Evolutionary conservation across 53 echinoderm and acorn worm genomes (phyloP).

Genomic region (Patiria pectinifera): DNA sequence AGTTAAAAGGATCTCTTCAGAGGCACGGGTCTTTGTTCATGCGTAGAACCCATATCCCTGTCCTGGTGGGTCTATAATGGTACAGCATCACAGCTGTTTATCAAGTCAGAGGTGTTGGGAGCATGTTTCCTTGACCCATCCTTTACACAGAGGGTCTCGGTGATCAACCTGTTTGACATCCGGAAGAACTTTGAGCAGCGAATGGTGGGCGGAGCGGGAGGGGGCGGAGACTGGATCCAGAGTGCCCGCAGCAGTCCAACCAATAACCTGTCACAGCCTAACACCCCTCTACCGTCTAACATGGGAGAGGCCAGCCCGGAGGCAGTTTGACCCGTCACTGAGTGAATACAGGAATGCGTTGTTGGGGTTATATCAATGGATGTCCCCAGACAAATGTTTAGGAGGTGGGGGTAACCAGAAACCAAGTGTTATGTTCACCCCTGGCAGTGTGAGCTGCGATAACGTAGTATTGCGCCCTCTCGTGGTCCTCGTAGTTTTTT

Average conservation of each 20-base stretch:
- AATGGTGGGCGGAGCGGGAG: not conserved
- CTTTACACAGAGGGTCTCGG: constrained; percentile 75
- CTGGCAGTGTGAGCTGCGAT: too few relatives aligned
- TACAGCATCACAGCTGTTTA: not conserved
- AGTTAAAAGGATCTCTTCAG: too few relatives aligned
- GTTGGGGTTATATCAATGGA: too few relatives aligned
- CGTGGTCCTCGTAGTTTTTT: too few relatives aligned
- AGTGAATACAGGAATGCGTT: not conserved
- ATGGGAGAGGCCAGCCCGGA: constrained; percentile 18
- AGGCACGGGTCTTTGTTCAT: too few relatives aligned
- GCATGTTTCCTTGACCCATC: not conserved
- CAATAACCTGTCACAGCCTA: constrained; percentile 53
- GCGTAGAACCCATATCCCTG: too few relatives aligned
- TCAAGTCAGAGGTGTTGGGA: not conserved
- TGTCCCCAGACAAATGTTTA: too few relatives aligned
- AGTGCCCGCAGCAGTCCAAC: constrained; percentile 73
- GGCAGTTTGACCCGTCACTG: constrained; percentile 15
- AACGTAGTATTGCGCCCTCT: too few relatives aligned
- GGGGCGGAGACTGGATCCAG: constrained; percentile 43
- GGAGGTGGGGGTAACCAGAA: too few relatives aligned
- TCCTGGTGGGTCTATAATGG: too few relatives aligned
- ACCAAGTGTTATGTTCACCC: too few relatives aligned
- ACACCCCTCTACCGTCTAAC: constrained; percentile 33
- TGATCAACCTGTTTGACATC: constrained; percentile 95
- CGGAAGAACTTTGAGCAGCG: constrained; percentile 76